Evolutionary conservation across 1,140 invertebrate species (phyloP).

Genomic region (Bradynema listronoti): DNA sequence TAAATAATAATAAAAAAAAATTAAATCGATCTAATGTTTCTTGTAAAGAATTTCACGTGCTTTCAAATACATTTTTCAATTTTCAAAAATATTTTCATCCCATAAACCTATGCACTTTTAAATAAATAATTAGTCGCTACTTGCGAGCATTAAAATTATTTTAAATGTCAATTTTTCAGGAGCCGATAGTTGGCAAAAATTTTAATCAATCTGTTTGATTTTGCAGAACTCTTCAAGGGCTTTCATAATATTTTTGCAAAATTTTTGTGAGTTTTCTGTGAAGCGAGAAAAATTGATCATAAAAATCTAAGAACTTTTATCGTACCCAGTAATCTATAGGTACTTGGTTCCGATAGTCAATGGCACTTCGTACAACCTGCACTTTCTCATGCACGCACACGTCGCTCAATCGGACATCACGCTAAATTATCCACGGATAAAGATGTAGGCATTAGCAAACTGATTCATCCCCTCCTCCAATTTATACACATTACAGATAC

Average conservation of each 20-base stretch:
- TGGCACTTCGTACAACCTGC: slow-evolving; percentile 57
- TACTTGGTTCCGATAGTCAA: slow-evolving; percentile 54
- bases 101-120: no score
- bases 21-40: no score
- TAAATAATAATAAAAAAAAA: no score
- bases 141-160: no score
- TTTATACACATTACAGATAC: no score
- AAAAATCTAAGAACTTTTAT: slow-evolving; percentile 9
- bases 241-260: neutral
- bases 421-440: slow-evolving; percentile 48
- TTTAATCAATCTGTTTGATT: neutral
- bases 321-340: slow-evolving; percentile 29
- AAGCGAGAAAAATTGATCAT: neutral
- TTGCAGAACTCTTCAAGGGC: neutral
- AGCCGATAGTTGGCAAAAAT: neutral
- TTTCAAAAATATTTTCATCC: no score
- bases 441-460: slow-evolving; percentile 40
- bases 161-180: no score
- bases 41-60: no score
- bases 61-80: no score
- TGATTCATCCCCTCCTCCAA: no score
- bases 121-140: no score
- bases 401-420: slow-evolving; percentile 55
- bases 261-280: neutral
- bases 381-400: slow-evolving; percentile 53